phyloP scores from a whole-genome alignment of 1,140 invertebrate genomes.

The Drosophila sulfurigaster region DNA sequence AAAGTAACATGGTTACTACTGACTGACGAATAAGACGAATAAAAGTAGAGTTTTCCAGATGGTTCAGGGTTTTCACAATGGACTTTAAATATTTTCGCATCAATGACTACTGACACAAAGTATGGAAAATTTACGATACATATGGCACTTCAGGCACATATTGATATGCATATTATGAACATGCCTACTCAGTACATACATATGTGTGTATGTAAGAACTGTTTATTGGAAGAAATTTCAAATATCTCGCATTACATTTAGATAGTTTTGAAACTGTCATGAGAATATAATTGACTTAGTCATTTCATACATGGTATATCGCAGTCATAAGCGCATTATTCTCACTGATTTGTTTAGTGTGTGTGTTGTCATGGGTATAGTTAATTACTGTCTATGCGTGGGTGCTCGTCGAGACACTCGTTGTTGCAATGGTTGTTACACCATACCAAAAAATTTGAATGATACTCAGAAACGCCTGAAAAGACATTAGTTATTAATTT shows the following conservation, averaged over 20 bases:
- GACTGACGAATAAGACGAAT: too few relatives aligned
- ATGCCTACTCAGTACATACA: too few relatives aligned
- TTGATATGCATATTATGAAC: too few relatives aligned
- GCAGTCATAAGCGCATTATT: not conserved
- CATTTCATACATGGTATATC: not conserved
- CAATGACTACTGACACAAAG: conserved; percentile 3
- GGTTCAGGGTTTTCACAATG: conserved; percentile 8
- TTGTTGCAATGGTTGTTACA: conserved; percentile 60
- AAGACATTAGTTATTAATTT: conserved; percentile 61
- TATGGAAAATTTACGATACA: not conserved
- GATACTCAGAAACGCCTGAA: conserved; percentile 46
- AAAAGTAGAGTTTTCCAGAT: conserved; percentile 17
- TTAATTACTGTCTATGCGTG: conserved; percentile 72
- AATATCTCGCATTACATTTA: too few relatives aligned
- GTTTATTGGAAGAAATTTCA: too few relatives aligned
- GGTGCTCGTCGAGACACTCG: conserved; percentile 40
- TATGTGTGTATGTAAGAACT: too few relatives aligned
- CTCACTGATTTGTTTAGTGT: conserved; percentile 7
- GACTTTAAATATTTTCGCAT: not conserved
- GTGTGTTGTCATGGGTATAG: conserved; percentile 39
- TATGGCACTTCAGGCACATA: not conserved
- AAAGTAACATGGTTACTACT: too few relatives aligned
- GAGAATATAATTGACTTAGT: too few relatives aligned
- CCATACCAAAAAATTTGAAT: conserved; percentile 51
- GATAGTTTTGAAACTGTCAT: too few relatives aligned